Evolutionary conservation across 2,888 invertebrate species (phyloP).

Genomic region (Patella caerulea): DNA sequence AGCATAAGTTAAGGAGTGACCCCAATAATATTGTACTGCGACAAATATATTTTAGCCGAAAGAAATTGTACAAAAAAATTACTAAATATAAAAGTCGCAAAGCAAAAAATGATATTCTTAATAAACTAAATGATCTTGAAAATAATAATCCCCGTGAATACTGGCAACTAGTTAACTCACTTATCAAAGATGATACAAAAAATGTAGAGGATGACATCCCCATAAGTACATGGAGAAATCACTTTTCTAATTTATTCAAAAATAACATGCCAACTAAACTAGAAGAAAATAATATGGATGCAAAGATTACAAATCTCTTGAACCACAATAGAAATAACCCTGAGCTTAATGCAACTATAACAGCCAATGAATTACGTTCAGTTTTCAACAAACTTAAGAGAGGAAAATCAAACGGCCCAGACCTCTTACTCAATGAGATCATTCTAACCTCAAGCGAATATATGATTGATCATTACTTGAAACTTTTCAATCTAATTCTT

Average conservation of each 20-base stretch:
- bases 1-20: not conserved
- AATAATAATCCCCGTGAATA: not conserved
- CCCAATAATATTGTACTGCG: not conserved
- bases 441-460: not conserved
- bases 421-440: not conserved
- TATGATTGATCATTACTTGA: not conserved
- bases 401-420: not conserved
- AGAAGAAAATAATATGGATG: not conserved
- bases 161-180: not conserved
- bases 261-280: not conserved
- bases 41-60: not conserved
- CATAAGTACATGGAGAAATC: not conserved
- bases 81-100: not conserved
- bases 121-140: slow-evolving; percentile 1
- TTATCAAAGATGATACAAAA: not conserved
- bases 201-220: not conserved
- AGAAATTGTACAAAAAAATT: slow-evolving; percentile 2
- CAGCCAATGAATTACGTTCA: not conserved
- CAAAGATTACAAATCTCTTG: not conserved
- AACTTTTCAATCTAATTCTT: not conserved
- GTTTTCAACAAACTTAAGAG: not conserved
- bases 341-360: not conserved
- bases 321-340: not conserved
- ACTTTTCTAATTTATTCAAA: not conserved
- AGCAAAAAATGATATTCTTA: not conserved